These are phyloP conservation scores for Elgaria multicarinata DNA, from an alignment of 2,113 vertebrate genomes.

Conservation along the genomic window DNA sequence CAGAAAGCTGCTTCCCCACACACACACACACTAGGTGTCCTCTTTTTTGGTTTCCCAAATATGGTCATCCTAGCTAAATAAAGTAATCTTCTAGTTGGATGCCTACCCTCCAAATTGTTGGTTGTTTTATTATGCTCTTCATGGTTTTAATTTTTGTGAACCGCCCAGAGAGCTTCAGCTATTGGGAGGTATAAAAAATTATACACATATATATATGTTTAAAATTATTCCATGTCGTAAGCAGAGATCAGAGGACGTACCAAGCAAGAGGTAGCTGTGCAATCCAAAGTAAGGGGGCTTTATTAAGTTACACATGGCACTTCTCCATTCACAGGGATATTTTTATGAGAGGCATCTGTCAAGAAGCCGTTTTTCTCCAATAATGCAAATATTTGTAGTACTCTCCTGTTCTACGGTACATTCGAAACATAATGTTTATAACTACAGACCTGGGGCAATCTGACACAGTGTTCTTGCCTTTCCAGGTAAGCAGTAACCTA, in stretches of 20 bases:
- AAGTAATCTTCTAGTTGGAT: neutral
- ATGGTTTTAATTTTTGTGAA: too few species aligned
- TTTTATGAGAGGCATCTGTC: neutral
- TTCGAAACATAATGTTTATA: constrained; percentile 2
- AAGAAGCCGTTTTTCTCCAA: neutral
- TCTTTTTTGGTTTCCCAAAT: too few species aligned
- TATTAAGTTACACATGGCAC: neutral
- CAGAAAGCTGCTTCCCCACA: too few species aligned
- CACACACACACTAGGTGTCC: too few species aligned
- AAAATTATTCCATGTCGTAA: neutral
- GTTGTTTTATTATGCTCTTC: too few species aligned
- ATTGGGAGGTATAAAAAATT: too few species aligned
- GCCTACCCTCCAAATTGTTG: too few species aligned
- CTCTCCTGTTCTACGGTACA: neutral
- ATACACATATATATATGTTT: too few species aligned
- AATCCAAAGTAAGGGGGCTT: neutral
- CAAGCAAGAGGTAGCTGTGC: neutral
- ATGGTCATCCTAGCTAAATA: too few species aligned
- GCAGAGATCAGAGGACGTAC: neutral
- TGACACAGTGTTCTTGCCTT: neutral
- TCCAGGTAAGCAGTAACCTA: neutral
- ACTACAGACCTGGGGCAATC: neutral
- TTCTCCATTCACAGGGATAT: neutral
- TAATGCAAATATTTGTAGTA: constrained; percentile 13
- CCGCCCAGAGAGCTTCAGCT: too few species aligned